These are phyloP conservation scores for Liodrosophila aerea DNA, from an alignment of 2,888 invertebrate species.

Conservation along the genomic window DNA sequence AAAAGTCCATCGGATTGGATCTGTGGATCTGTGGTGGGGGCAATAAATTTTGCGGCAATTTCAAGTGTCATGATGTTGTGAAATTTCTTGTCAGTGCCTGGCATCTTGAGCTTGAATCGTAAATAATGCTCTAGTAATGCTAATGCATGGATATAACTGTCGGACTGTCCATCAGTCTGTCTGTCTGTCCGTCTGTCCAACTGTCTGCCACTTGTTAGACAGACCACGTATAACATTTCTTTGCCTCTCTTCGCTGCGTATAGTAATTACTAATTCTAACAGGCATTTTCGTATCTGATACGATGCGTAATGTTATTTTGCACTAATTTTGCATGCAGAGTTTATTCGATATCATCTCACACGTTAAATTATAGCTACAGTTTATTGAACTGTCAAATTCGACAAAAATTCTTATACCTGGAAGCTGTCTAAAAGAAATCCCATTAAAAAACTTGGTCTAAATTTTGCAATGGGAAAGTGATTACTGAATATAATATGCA, in stretches of 20 bases:
- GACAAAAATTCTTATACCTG: too few relatives aligned
- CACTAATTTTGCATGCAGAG: slow-evolving; percentile 35
- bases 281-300: slow-evolving; percentile 29
- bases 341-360: background rate
- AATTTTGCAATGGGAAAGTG: too few relatives aligned
- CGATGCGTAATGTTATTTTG: slow-evolving; percentile 18
- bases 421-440: too few relatives aligned
- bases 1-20: slow-evolving; percentile 25
- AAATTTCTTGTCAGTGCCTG: slow-evolving; percentile 68
- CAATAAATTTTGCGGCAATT: slow-evolving; percentile 66
- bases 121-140: slow-evolving; percentile 71
- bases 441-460: too few relatives aligned
- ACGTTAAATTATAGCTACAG: slow-evolving; percentile 8
- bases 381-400: slow-evolving; percentile 39
- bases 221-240: slow-evolving; percentile 38
- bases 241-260: background rate
- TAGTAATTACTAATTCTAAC: slow-evolving; percentile 50
- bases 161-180: too few relatives aligned
- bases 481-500: too few relatives aligned
- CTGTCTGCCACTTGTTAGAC: slow-evolving; percentile 45
- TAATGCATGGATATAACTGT: slow-evolving; percentile 40
- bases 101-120: slow-evolving; percentile 75
- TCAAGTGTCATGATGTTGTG: slow-evolving; percentile 67
- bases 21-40: slow-evolving; percentile 41
- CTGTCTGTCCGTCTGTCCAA: too few relatives aligned